phyloP scores from a whole-genome alignment of 1,140 invertebrate genomes.

The Palaemon carinicauda region DNA sequence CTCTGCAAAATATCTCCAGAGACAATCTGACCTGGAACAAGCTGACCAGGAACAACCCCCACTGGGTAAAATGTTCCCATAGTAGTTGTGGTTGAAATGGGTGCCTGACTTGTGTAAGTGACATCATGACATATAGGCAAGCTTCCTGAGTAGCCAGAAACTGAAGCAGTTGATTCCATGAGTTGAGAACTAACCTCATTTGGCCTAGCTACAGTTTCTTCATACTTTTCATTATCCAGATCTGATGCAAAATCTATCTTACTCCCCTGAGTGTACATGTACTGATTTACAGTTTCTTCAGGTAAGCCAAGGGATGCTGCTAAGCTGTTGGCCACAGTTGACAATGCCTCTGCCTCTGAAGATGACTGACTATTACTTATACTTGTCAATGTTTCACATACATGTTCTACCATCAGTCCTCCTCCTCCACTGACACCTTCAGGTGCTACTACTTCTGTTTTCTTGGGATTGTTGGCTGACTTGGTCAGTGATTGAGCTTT shows the following conservation, averaged over 20 bases:
- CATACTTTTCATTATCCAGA: slow-evolving; percentile 19
- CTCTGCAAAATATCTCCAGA: slow-evolving; percentile 39
- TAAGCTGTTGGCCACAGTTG: slow-evolving; percentile 44
- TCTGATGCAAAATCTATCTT: slow-evolving; percentile 15
- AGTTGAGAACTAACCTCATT: slow-evolving; percentile 13
- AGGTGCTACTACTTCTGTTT: neutral
- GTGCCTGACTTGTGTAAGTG: slow-evolving; percentile 33
- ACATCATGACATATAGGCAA: slow-evolving; percentile 16
- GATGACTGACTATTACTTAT: slow-evolving; percentile 10
- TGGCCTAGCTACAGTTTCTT: slow-evolving; percentile 9
- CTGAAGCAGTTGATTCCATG: slow-evolving; percentile 17
- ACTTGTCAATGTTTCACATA: slow-evolving; percentile 18
- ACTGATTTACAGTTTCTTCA: slow-evolving; percentile 48
- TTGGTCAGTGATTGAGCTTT: neutral
- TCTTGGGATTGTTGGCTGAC: neutral
- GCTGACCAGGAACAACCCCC: slow-evolving; percentile 19
- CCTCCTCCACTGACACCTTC: neutral
- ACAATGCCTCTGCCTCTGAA: slow-evolving; percentile 44
- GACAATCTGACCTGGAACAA: slow-evolving; percentile 30
- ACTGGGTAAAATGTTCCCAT: slow-evolving; percentile 33
- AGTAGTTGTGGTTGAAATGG: slow-evolving; percentile 7
- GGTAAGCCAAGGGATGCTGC: slow-evolving; percentile 39
- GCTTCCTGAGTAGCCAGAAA: slow-evolving; percentile 21
- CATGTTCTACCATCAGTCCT: neutral
- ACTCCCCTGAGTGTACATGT: slow-evolving; percentile 34